These are phyloP conservation scores for Cervus canadensis DNA, from an alignment of 2,113 vertebrate genomes.

Conservation along the genomic window DNA sequence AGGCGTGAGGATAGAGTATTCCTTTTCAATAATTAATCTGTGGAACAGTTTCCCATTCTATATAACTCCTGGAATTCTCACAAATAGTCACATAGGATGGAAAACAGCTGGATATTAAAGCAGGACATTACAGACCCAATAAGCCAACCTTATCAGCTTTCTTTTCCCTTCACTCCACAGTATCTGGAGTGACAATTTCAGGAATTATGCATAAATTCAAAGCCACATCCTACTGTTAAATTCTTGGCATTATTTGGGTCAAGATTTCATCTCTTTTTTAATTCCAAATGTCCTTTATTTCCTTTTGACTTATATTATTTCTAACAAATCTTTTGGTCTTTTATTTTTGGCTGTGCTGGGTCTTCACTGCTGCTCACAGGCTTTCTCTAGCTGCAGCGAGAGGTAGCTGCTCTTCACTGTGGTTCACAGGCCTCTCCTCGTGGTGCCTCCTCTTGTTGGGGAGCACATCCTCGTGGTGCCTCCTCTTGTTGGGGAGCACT, in stretches of 20 bases:
- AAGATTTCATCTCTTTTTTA: not conserved
- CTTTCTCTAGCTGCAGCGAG: not conserved
- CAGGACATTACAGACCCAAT: not conserved
- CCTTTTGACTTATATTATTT: not conserved
- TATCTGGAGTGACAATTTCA: not conserved
- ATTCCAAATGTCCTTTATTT: not conserved
- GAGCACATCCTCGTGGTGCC: not conserved
- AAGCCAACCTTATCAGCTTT: not conserved
- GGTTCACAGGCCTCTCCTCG: not conserved
- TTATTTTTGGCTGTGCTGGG: not conserved
- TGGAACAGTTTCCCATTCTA: not conserved
- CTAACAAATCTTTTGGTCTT: not conserved
- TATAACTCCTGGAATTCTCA: not conserved
- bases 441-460: not conserved
- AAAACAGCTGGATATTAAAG: not conserved
- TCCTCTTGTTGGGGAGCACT: not conserved
- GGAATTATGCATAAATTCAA: not conserved
- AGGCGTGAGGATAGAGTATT: not conserved
- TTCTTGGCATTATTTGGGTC: not conserved
- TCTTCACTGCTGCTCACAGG: not conserved
- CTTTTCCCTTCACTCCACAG: not conserved
- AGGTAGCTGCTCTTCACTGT: not conserved
- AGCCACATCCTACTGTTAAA: not conserved
- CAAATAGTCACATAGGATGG: not conserved
- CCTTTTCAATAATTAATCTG: not conserved